A percentile compares a stretch with the other conserved stretches of the same genome.
phyloP scores from a whole-genome alignment of 2,113 vertebrate genomes.

The Corapipo altera region DNA sequence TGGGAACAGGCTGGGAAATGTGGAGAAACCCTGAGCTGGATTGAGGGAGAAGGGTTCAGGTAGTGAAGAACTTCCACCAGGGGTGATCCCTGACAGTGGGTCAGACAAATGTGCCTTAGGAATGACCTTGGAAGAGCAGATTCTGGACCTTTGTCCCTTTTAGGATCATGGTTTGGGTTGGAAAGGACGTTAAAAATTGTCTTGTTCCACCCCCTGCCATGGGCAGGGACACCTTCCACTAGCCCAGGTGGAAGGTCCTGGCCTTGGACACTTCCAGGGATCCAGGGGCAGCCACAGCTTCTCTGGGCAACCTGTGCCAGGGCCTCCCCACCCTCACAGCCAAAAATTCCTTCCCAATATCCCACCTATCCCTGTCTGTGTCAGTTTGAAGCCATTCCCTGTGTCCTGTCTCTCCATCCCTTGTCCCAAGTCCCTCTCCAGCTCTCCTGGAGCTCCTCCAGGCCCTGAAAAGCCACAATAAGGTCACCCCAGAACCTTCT shows the following conservation, averaged over 20 bases:
- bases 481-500: background rate
- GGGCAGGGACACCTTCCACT: accelerated
- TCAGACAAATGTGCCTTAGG: too few species aligned
- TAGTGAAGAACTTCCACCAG: background rate
- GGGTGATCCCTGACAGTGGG: background rate
- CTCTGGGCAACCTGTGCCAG: background rate
- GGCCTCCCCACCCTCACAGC: background rate
- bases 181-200: background rate
- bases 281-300: background rate
- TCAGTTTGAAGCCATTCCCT: background rate
- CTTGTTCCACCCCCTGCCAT: background rate
- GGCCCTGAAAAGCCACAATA: accelerated
- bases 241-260: accelerated
- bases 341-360: background rate
- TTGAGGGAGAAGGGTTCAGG: background rate
- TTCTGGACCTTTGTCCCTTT: background rate
- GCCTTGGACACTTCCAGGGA: background rate
- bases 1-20: background rate
- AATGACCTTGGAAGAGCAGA: background rate
- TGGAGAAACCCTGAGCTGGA: background rate
- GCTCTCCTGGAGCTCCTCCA: background rate
- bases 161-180: background rate
- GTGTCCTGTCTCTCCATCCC: background rate
- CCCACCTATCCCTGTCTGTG: background rate
- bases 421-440: background rate